Evolutionary conservation across 2,113 vertebrate genomes (phyloP).

Genomic region (Cavia porcellus): DNA sequence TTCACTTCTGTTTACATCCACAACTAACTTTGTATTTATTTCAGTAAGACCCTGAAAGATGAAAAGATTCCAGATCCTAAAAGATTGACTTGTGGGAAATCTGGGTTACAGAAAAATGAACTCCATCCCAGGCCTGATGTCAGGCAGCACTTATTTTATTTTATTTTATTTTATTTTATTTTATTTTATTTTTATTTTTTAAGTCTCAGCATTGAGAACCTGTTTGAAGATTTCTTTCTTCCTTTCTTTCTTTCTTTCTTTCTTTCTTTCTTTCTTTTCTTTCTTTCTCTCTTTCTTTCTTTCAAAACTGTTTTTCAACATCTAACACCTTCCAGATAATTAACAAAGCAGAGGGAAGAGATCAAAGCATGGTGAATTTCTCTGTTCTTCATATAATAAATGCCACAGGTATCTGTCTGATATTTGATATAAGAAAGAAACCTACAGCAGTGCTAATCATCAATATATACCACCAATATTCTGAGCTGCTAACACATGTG

Average conservation of each 20-base stretch:
- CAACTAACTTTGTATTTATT: constrained; percentile 44
- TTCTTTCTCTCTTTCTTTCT: not conserved
- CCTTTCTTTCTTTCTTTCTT: constrained; percentile 69
- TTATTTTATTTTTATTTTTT: constrained; percentile 52
- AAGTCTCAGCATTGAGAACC: constrained; percentile 64
- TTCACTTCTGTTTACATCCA: constrained; percentile 28
- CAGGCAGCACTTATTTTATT: constrained; percentile 71
- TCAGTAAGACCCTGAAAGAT: constrained; percentile 24
- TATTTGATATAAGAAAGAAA: constrained; percentile 85
- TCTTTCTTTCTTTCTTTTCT: constrained; percentile 33
- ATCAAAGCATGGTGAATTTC: constrained; percentile 79
- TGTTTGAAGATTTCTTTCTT: constrained; percentile 79
- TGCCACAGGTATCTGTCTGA: constrained; percentile 85
- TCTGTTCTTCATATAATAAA: constrained; percentile 82
- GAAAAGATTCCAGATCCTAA: constrained; percentile 39
- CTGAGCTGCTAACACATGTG: constrained; percentile 86
- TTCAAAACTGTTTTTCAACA: constrained; percentile 81
- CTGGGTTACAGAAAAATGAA: constrained; percentile 58
- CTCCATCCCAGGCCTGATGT: not conserved
- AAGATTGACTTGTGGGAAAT: constrained; percentile 75
- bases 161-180: constrained; percentile 28
- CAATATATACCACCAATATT: constrained; percentile 83
- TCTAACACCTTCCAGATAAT: constrained; percentile 85
- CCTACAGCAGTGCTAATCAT: constrained; percentile 81
- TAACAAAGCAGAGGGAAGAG: constrained; percentile 82